Evolutionary conservation across 2,797 vertebrate species (phyloP).

Genomic region (Sebastes jordani): DNA sequence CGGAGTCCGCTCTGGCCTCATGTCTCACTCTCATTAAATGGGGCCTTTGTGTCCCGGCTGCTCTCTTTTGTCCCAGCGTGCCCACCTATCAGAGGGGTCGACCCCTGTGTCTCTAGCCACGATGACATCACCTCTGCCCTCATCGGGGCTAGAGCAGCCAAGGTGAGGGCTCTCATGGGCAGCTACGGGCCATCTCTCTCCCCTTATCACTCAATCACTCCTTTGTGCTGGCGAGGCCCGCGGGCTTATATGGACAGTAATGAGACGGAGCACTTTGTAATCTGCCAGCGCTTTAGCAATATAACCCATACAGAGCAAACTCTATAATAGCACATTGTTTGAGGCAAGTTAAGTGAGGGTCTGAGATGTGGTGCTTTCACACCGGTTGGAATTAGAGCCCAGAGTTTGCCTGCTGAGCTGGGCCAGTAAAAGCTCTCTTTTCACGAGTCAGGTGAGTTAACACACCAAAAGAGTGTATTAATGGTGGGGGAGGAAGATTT

Average conservation of each 20-base stretch:
- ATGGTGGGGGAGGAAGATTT: slow-evolving; percentile 29
- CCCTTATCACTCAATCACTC: slow-evolving; percentile 78
- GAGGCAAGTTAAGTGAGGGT: slow-evolving; percentile 73
- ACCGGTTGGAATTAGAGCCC: slow-evolving; percentile 72
- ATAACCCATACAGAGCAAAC: slow-evolving; percentile 76
- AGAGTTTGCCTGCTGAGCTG: slow-evolving; percentile 68
- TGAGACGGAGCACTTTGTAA: slow-evolving; percentile 75
- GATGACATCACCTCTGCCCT: slow-evolving; percentile 82
- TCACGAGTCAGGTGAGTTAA: slow-evolving; percentile 80
- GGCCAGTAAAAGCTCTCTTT: slow-evolving; percentile 77
- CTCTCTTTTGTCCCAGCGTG: slow-evolving; percentile 77
- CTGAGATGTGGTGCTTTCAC: slow-evolving; percentile 70
- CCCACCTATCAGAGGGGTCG: slow-evolving; percentile 75
- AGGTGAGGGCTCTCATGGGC: slow-evolving; percentile 79
- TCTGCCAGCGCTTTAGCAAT: slow-evolving; percentile 77
- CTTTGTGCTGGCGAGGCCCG: slow-evolving; percentile 78
- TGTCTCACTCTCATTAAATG: slow-evolving; percentile 81
- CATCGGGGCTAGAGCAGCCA: slow-evolving; percentile 68
- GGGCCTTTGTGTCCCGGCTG: slow-evolving; percentile 75
- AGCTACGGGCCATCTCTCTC: slow-evolving; percentile 67
- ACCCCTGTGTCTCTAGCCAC: slow-evolving; percentile 72
- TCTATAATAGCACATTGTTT: slow-evolving; percentile 84
- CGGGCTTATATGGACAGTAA: slow-evolving; percentile 78
- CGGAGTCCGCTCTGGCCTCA: slow-evolving; percentile 69
- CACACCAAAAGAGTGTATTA: slow-evolving; percentile 60